Conservation (phyloP, 2,888 invertebrate species). For the Lepidocyrtinus sp. region DNA sequence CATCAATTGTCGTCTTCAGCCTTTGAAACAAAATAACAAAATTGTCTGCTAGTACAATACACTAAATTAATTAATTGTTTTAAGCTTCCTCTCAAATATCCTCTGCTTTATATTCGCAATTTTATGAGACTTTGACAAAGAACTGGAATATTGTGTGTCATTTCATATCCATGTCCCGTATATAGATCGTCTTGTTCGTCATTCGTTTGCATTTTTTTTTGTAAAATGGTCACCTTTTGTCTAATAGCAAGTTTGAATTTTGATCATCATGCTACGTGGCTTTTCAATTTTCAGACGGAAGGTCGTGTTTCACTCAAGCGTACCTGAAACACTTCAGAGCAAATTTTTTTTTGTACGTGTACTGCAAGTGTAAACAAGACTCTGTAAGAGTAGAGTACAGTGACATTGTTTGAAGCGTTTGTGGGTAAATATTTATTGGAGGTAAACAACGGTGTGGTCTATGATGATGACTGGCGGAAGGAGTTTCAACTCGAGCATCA, state of each 20-base stretch:
- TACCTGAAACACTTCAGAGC: no score
- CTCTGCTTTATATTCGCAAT: slow-evolving; percentile 1
- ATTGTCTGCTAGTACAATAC: no score
- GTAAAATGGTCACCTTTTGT: neutral
- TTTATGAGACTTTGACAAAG: neutral
- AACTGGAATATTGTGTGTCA: neutral
- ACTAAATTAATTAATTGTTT: slow-evolving; percentile 7
- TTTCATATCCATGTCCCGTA: neutral
- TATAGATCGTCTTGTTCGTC: neutral
- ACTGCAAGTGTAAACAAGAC: no score
- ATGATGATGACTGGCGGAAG: neutral
- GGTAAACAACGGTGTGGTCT: neutral
- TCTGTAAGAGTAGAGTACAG: no score
- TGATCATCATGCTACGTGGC: no score
- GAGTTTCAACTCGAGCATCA: neutral
- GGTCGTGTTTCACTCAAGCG: no score
- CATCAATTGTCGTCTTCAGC: slow-evolving; percentile 8
- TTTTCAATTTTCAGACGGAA: no score
- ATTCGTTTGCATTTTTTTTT: slow-evolving; percentile 17
- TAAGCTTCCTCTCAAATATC: slow-evolving; percentile 1
- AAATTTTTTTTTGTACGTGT: no score
- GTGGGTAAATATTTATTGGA: neutral
- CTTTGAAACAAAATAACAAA: neutral
- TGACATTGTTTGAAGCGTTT: no score
- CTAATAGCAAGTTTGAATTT: no score